A percentile compares a stretch with the other conserved stretches of the same genome.
These are phyloP conservation scores for Dicycla oo DNA, from an alignment of 2,888 invertebrate species.

Conservation along the genomic window DNA sequence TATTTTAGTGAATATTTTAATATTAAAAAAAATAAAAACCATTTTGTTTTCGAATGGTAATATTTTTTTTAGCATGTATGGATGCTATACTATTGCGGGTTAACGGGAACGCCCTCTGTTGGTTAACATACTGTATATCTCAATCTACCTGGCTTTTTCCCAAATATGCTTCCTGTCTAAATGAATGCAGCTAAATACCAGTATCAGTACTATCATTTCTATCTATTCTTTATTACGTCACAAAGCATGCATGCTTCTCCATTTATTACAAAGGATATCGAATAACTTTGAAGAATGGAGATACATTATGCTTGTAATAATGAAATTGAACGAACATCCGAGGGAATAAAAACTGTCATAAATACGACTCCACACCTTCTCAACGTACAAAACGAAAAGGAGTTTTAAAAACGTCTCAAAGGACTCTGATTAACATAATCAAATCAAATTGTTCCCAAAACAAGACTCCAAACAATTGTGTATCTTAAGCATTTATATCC, in stretches of 20 bases:
- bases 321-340: neutral
- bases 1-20: too few relatives aligned
- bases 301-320: neutral
- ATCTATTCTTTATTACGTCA: neutral
- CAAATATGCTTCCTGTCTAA: too few relatives aligned
- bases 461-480: slow-evolving; percentile 28
- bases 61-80: too few relatives aligned
- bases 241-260: neutral
- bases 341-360: slow-evolving; percentile 2
- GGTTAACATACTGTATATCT: too few relatives aligned
- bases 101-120: too few relatives aligned
- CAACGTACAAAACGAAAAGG: slow-evolving; percentile 4
- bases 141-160: too few relatives aligned
- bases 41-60: too few relatives aligned
- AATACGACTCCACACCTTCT: slow-evolving; percentile 11
- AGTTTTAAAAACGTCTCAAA: slow-evolving; percentile 17
- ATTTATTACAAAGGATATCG: neutral
- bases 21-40: too few relatives aligned
- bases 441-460: slow-evolving; percentile 45
- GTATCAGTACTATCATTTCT: too few relatives aligned
- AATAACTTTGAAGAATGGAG: neutral
- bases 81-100: too few relatives aligned
- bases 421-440: slow-evolving; percentile 41
- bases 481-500: slow-evolving; percentile 51
- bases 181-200: too few relatives aligned